A percentile compares a stretch with the other conserved stretches of the same genome.
phyloP scores from a whole-genome alignment of 2,888 invertebrate species.

The Caenorhabditis sp. region DNA sequence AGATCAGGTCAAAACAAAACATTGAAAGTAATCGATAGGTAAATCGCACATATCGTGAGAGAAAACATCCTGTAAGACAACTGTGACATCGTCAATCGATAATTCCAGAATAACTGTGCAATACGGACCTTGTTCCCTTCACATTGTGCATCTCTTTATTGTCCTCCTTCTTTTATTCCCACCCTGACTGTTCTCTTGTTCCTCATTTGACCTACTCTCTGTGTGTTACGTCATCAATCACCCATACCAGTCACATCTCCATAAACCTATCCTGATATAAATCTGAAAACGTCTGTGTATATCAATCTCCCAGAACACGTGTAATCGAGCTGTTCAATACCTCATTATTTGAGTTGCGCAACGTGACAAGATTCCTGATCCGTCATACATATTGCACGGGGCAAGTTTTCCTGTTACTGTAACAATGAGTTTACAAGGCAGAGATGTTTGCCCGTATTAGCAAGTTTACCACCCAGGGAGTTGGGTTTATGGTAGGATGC shows the following conservation, averaged over 20 bases:
- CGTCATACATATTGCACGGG: constrained; percentile 48
- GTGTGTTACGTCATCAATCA: not conserved
- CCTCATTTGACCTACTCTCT: not conserved
- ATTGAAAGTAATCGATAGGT: too few relatives aligned
- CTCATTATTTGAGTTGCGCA: constrained; percentile 45
- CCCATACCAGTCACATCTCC: not conserved
- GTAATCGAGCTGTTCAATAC: constrained; percentile 26
- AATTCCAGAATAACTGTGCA: too few relatives aligned
- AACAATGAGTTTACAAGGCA: constrained; percentile 35
- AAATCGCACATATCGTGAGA: too few relatives aligned
- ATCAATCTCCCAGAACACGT: constrained; percentile 26
- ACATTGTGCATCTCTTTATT: too few relatives aligned
- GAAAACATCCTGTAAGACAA: too few relatives aligned
- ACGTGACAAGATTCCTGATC: constrained; percentile 24
- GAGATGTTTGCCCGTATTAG: constrained; percentile 1
- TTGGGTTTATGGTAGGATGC: constrained; percentile 53
- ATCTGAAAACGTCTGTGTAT: constrained; percentile 27
- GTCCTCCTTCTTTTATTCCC: too few relatives aligned
- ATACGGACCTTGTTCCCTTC: too few relatives aligned
- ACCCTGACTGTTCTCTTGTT: not conserved
- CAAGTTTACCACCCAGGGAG: constrained; percentile 33
- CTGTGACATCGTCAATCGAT: too few relatives aligned
- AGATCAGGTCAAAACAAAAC: too few relatives aligned
- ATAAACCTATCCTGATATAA: constrained; percentile 13
- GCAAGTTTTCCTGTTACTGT: constrained; percentile 45